Base-by-base conservation (phyloP, 2,888 invertebrate species). In the Phaonia tiefii region DNA sequence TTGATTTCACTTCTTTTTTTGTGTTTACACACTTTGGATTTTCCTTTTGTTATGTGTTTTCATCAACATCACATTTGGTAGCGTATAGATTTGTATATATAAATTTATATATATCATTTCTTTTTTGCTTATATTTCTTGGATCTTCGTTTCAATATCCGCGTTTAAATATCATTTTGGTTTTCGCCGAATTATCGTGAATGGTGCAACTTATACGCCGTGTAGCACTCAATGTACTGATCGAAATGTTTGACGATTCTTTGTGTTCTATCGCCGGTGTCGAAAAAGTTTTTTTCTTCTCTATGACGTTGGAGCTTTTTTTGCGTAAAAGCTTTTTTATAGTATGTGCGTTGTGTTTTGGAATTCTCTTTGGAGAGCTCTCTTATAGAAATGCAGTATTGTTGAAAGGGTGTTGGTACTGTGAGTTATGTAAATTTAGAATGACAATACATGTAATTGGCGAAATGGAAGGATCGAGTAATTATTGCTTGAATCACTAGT, bases 221-320 rank as follows among this genome's bases (percentile, higher is more conserved):
- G 80, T 83, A 84, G 86, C 84, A 85, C 83, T 84, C 17, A 72
- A 84, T 85, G 74, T 74, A 88, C 88, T 88, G 88, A 87, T 84
- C 46, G 54, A 44, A n/a, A n/a, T 15, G 25, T 69, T 49, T 25
- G 20, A 20, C 20, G 10, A 42, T 75, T 51, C 65, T 75, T 65
- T 71, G 7, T 11, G 17, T 20, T 56, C 49, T 49, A 31, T 58
- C 22, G 49, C 42, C 26, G 46, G 1, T 51, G 31, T 10, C 31
- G 15, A 22, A 66, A 39, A 10, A 39, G 8, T 54, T 56, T 71
- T 46, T 54, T 69, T 65, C 11, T n/a, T n/a, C 58, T 69, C 72
- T 26, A 42, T 63, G 78, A 72, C 67, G 42, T 11, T 44, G 2
- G 10, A 81, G 75, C 75, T 78, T 63, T 76, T 20, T 31, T 20